Conservation (phyloP, 1,140 invertebrate species). For the Nymphalis io region DNA sequence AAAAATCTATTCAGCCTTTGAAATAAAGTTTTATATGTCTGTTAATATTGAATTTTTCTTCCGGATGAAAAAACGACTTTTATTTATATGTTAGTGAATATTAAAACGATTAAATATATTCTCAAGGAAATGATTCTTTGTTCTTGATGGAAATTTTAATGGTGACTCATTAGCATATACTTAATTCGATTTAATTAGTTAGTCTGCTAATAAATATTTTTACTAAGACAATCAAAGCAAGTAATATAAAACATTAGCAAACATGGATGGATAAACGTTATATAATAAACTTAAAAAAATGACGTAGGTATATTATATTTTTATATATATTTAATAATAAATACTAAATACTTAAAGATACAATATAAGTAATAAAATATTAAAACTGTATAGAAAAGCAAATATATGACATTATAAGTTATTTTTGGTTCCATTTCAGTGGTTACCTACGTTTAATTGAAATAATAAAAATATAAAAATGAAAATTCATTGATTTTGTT, state of each 20-base stretch:
- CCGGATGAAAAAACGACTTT: neutral
- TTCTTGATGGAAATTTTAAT: slow-evolving; percentile 49
- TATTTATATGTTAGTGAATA: neutral
- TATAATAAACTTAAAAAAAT: neutral
- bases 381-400: no score
- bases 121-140: slow-evolving; percentile 59
- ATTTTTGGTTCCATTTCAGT: no score
- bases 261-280: neutral
- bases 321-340: neutral
- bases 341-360: no score
- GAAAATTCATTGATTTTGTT: no score
- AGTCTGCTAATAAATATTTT: slow-evolving; percentile 46
- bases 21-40: no score
- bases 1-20: no score
- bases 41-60: no score
- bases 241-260: neutral
- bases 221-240: slow-evolving; percentile 29
- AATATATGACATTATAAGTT: no score
- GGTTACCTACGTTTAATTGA: no score
- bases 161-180: slow-evolving; percentile 41
- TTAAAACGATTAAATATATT: slow-evolving; percentile 19
- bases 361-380: no score
- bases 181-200: slow-evolving; percentile 51
- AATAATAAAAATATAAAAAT: no score
- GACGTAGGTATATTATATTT: neutral